Base-by-base conservation (phyloP, 1,140 invertebrate genomes). In the Scaptomyza graminum region DNA sequence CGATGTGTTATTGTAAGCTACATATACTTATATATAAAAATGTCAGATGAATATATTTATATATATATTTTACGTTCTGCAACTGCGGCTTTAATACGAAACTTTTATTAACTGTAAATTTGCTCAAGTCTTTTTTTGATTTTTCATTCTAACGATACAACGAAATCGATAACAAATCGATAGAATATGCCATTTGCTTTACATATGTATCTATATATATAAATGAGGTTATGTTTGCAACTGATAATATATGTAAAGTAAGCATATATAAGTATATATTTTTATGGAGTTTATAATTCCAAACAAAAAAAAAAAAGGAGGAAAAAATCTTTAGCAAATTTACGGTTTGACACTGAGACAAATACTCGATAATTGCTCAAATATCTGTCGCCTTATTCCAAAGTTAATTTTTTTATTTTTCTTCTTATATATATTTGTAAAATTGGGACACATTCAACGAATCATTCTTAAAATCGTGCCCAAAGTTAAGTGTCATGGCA, bases 401-500 rank as follows among this genome's bases (percentile, higher is more conserved):
- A 66, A 51, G n/a, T 59, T 59, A 2, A 3, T 28, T 34, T 9
- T 34, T 9, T 34, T 7, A 7, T 34, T n/a, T 22, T 1, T 5
- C 39, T 37, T 31, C 2, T 39, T 3, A 12, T 25, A 7, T n/a
- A n/a, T n/a, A 9, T 43, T 39, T 41, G 7, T 31, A 9, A 13
- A 4, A 28, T 41, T 43, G 13, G 16, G 16, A n/a, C 22, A 12
- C 37, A 41, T 25, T 44, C 39, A 62, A 39, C 54, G 55, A 43
- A 15, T 41, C 41, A 55, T 52, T 54, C 57, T 69, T 47, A 54
- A 57, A 62, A 69, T 69, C 66, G 71, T 74, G 71, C 66, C 16
- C 71, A 74, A 56, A 69, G 71, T 69, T 54, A n/a, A 67, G 43
- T 49, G 44, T 64, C n/a, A 56, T 71, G 61, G 71, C 71, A 41